A percentile compares a stretch with the other conserved stretches of the same genome.
Conservation (phyloP, 2,113 vertebrate genomes). For the Scophthalmus maximus region DNA sequence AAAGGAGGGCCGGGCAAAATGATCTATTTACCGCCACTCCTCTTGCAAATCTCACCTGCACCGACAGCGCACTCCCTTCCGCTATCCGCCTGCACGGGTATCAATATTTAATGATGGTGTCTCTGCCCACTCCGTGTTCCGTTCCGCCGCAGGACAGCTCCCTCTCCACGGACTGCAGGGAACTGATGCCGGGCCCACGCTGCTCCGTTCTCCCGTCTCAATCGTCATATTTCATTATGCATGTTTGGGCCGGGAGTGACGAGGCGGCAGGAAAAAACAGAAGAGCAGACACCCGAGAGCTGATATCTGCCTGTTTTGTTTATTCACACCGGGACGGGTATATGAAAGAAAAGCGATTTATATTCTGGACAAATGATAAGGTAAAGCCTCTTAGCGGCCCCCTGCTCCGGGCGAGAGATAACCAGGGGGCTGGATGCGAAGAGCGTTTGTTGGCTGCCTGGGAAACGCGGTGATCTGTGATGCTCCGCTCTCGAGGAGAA, state of each 20-base stretch:
- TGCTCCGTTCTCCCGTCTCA: not conserved
- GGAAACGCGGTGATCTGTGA: constrained; percentile 70
- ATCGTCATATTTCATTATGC: constrained; percentile 31
- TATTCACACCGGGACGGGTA: constrained; percentile 42
- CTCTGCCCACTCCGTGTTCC: constrained; percentile 40
- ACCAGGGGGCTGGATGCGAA: constrained; percentile 56
- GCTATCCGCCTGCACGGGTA: constrained; percentile 34
- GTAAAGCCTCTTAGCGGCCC: constrained; percentile 61
- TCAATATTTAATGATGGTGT: constrained; percentile 64
- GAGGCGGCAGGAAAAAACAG: constrained; percentile 21
- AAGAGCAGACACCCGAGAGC: not conserved
- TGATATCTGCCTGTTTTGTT: constrained; percentile 45
- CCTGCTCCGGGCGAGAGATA: constrained; percentile 50
- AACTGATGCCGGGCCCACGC: constrained; percentile 2
- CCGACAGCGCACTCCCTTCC: constrained; percentile 5
- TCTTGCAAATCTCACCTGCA: constrained; percentile 36
- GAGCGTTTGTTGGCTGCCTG: constrained; percentile 55
- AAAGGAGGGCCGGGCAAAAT: not conserved
- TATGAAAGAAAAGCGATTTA: constrained; percentile 60
- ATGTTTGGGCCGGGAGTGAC: constrained; percentile 14
- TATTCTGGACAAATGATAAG: constrained; percentile 70
- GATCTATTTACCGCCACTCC: constrained; percentile 6
- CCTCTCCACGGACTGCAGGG: constrained; percentile 9
- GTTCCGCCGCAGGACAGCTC: constrained; percentile 43
- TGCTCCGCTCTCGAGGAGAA: constrained; percentile 58